These are phyloP conservation scores for Mungos mungo DNA, from an alignment of 2,113 vertebrate species.

Conservation along the genomic window DNA sequence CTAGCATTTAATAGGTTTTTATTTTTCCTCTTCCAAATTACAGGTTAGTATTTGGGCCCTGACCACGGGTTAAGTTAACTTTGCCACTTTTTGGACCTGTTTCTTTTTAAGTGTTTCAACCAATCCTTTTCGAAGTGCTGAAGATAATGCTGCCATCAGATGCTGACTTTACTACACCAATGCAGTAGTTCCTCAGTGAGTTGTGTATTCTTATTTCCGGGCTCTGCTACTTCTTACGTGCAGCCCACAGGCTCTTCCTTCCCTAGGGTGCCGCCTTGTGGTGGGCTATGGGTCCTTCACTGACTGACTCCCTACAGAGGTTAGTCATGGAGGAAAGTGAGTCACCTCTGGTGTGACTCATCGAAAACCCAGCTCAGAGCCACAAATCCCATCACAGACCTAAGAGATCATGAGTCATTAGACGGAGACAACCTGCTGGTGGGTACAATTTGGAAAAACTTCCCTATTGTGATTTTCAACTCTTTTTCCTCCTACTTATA, in stretches of 20 bases:
- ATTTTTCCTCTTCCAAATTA: background rate
- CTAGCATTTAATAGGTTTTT: background rate
- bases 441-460: constrained; percentile 1
- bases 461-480: background rate
- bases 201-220: background rate
- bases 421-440: background rate
- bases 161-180: background rate
- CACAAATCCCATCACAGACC: background rate
- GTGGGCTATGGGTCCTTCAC: background rate
- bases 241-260: constrained; percentile 4
- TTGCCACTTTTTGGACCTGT: background rate
- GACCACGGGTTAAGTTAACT: background rate
- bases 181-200: background rate
- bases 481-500: background rate
- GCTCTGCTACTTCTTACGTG: background rate
- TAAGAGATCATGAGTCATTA: constrained; percentile 37
- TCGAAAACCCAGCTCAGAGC: background rate
- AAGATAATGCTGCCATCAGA: background rate
- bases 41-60: background rate
- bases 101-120: constrained; percentile 3
- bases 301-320: background rate
- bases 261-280: constrained; percentile 39
- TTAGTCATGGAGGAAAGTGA: constrained; percentile 1
- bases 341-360: background rate
- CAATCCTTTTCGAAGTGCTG: background rate